Percentiles rank a stretch among this genome's conserved stretches.
Evolutionary conservation across 2,888 invertebrate genomes (phyloP).

Genomic region (Cataglyphis rosenhaueri): DNA sequence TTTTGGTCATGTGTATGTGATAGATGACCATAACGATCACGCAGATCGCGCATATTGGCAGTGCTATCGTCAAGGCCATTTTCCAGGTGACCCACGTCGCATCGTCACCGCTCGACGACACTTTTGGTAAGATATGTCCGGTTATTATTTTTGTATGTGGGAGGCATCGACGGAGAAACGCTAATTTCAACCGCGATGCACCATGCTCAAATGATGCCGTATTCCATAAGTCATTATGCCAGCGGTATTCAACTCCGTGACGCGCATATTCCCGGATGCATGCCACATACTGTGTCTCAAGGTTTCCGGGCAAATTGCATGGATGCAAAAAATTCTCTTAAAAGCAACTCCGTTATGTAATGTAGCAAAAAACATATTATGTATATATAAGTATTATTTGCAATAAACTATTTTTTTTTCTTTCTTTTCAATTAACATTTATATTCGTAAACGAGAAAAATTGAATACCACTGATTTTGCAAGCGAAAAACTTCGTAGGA

Average conservation of each 20-base stretch:
- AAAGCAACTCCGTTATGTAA: neutral
- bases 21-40: constrained; percentile 89
- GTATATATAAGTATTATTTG: neutral
- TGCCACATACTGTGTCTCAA: neutral
- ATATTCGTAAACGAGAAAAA: neutral
- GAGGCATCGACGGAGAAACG: neutral
- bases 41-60: constrained; percentile 90
- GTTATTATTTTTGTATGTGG: constrained; percentile 54
- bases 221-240: constrained; percentile 7
- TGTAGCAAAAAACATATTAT: neutral
- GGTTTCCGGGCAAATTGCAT: neutral
- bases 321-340: neutral
- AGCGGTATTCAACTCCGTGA: constrained; percentile 15
- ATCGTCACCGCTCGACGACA: constrained; percentile 77
- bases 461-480: constrained; percentile 21
- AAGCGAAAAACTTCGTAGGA: neutral
- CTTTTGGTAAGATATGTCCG: constrained; percentile 72
- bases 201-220: neutral
- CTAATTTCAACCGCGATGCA: constrained; percentile 30
- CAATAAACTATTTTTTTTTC: neutral
- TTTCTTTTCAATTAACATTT: neutral
- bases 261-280: neutral
- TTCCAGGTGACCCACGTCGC: constrained; percentile 87
- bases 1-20: constrained; percentile 86
- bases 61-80: constrained; percentile 90